Conservation (phyloP, 2,113 vertebrate species). For the Myrmecophaga tridactyla region DNA sequence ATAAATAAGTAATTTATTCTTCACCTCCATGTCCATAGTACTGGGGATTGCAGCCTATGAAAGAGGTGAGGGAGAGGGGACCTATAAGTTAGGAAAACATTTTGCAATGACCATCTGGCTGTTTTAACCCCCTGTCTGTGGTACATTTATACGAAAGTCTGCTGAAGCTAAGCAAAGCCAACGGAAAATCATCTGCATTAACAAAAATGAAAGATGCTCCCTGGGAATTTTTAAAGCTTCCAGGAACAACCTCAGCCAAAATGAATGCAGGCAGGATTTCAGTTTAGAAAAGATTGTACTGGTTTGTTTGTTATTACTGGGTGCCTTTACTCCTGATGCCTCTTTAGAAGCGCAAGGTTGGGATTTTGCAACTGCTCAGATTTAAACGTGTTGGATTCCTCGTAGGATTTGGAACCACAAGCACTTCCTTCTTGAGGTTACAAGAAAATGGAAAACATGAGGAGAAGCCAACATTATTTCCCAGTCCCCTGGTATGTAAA, state of each 20-base stretch:
- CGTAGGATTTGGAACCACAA: background rate
- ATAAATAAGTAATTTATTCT: no score
- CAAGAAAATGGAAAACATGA: slow-evolving; percentile 49
- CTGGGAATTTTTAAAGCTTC: slow-evolving; percentile 16
- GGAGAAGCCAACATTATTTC: slow-evolving; percentile 31
- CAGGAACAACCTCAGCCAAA: slow-evolving; percentile 40
- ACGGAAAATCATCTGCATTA: slow-evolving; percentile 19
- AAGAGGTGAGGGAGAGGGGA: background rate
- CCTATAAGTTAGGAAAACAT: background rate
- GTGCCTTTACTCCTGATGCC: background rate
- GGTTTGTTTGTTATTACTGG: background rate
- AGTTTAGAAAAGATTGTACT: background rate
- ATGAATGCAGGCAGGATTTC: background rate
- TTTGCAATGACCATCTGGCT: background rate
- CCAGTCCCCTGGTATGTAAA: slow-evolving; percentile 1
- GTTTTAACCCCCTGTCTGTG: background rate
- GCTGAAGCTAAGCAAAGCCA: slow-evolving; percentile 49
- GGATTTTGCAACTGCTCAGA: background rate
- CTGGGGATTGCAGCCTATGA: background rate
- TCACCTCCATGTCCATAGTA: background rate
- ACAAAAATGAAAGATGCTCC: slow-evolving; percentile 31
- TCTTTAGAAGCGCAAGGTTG: background rate
- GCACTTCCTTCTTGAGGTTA: background rate
- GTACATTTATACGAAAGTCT: background rate
- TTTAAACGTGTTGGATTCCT: background rate